phyloP scores from a whole-genome alignment of 2,888 invertebrate genomes.

The Eilema sororculum region DNA sequence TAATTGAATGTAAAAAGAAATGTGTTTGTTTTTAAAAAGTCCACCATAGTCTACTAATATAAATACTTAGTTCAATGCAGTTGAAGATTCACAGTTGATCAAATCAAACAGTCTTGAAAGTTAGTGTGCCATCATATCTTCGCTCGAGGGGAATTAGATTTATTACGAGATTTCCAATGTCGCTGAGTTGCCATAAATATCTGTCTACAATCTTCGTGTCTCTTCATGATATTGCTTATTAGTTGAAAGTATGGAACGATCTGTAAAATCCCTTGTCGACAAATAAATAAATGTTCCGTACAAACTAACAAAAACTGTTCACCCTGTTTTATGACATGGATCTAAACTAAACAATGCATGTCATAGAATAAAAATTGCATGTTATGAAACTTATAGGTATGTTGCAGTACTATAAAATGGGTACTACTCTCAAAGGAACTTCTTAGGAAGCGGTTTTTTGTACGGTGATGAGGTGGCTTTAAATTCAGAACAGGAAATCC shows the following conservation, averaged over 20 bases:
- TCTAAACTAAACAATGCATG: too few relatives aligned
- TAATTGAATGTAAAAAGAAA: too few relatives aligned
- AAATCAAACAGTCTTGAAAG: neutral
- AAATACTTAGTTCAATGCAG: neutral
- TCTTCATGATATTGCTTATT: neutral
- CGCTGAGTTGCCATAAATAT: neutral
- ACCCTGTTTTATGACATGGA: too few relatives aligned
- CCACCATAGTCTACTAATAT: neutral
- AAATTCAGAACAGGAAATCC: neutral
- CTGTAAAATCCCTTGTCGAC: neutral
- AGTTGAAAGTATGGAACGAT: neutral
- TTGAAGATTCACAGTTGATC: neutral
- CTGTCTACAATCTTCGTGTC: neutral
- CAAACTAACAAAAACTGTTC: too few relatives aligned
- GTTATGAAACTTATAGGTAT: neutral
- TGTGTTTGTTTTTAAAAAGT: too few relatives aligned
- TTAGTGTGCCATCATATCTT: neutral
- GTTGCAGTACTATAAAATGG: too few relatives aligned
- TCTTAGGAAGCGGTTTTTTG: neutral
- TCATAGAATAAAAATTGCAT: too few relatives aligned
- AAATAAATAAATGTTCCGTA: too few relatives aligned
- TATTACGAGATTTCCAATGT: slow-evolving; percentile 1
- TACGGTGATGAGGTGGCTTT: neutral
- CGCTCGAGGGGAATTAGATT: neutral
- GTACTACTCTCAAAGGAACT: neutral